Evolutionary conservation across 2,888 invertebrate genomes (phyloP), one percentile per base, ranked within the genome.

Genomic region (Blastobasis lacticolella): DNA sequence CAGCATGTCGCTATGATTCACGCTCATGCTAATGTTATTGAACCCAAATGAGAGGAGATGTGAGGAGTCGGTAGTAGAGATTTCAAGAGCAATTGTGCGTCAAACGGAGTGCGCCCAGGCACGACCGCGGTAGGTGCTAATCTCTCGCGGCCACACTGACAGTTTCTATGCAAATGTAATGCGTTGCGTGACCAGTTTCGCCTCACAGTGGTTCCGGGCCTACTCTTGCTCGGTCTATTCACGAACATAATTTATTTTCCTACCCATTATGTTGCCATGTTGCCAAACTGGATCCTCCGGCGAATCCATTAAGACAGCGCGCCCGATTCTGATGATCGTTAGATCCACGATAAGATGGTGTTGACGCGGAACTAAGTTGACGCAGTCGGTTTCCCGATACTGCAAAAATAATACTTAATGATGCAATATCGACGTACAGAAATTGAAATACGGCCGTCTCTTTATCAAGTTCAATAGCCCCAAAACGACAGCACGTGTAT

Each of bases 381-480:
- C 10, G 55, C 43, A 52, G 45, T 47, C 46, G 50, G 42, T 42
- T 42, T 42, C 47, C 51, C 55, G 46, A 55, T 54, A 56, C 54
- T 5, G 42, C 9, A 10, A 9, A 42, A 67, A 74, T 71, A 77
- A 73, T 71, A 72, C 71, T 73, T 71, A 71, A 72, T 84, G 80
- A 83, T 88, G 83, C 84, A 87, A 82, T 76, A 77, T 68, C 61
- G 57, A 67, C 61, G 65, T 67, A 73, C 69, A 79, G 82, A 84
- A 75, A 80, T 75, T 67, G 60, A 63, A 67, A 83, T 80, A 84
- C 80, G 76, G 70, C 72, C 73, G 80, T 80, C 78, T 79, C 79
- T 83, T 83, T 85, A 87, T 86, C 85, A 87, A 86, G 88, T 88
- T 88, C 87, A 87, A 87, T 81, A 88, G 87, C 87, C 88, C 67